Conservation (phyloP, 1,140 invertebrate genomes). For the Rhizoglyphus robini region DNA sequence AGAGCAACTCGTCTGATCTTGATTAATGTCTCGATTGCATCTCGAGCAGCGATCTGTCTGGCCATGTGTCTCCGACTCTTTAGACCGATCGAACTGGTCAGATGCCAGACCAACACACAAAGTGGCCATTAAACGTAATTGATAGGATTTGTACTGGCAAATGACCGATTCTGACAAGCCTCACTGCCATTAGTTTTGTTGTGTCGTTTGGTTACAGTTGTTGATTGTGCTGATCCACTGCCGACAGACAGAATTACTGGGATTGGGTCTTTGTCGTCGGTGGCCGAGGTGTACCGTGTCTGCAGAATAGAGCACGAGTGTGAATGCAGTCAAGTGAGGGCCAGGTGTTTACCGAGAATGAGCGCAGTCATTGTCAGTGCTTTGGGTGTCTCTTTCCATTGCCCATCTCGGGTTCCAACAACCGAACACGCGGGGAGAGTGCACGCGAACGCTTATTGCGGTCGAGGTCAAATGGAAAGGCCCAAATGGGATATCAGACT, state of each 20-base stretch:
- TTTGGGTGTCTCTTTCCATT: too few species aligned
- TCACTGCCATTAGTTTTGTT: too few species aligned
- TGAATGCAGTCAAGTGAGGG: too few species aligned
- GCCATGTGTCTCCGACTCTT: not conserved
- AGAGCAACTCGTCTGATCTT: too few species aligned
- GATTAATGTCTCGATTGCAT: too few species aligned
- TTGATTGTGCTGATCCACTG: not conserved
- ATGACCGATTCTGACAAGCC: not conserved
- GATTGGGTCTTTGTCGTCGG: not conserved
- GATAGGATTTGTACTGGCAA: slow-evolving; percentile 6
- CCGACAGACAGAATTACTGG: not conserved
- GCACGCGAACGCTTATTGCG: not conserved
- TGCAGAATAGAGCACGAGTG: not conserved
- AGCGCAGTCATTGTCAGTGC: not conserved
- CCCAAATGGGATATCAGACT: too few species aligned
- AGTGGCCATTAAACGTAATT: slow-evolving; percentile 11
- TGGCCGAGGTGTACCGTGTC: not conserved
- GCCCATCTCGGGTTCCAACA: not conserved
- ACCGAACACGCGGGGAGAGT: not conserved
- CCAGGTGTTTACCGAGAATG: slow-evolving; percentile 15
- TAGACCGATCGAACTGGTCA: not conserved
- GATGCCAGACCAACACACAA: not conserved
- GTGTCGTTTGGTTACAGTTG: not conserved
- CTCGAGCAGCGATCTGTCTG: too few species aligned
- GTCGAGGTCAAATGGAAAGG: slow-evolving; percentile 9